These are phyloP conservation scores for Xanthorhoe spadicearia DNA, from an alignment of 2,888 invertebrate genomes.

Conservation along the genomic window DNA sequence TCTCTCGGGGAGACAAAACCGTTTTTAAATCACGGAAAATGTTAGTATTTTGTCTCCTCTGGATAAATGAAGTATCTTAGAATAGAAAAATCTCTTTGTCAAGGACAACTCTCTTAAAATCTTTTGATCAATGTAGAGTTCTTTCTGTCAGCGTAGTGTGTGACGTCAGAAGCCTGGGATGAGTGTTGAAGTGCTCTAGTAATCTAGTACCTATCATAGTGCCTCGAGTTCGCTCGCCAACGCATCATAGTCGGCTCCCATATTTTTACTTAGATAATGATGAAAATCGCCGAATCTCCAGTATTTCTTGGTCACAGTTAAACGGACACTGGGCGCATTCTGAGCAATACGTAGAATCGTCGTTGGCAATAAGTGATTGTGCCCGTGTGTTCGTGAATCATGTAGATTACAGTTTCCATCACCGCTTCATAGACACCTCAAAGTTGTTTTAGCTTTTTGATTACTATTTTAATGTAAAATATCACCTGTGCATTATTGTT, in stretches of 20 bases:
- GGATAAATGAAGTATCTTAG: neutral
- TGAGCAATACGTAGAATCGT: constrained; percentile 38
- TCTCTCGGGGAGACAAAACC: neutral
- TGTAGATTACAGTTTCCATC: constrained; percentile 60
- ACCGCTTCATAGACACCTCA: constrained; percentile 67
- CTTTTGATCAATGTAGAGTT: neutral
- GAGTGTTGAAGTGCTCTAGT: constrained; percentile 23
- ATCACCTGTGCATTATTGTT: constrained; percentile 68
- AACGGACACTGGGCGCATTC: constrained; percentile 31
- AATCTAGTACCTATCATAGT: constrained; percentile 58
- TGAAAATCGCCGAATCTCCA: constrained; percentile 38
- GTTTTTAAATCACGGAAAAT: neutral
- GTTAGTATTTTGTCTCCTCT: neutral
- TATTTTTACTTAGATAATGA: constrained; percentile 42
- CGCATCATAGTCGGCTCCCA: constrained; percentile 43
- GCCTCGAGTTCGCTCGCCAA: constrained; percentile 59
- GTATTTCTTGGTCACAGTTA: constrained; percentile 40
- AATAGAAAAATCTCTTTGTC: neutral
- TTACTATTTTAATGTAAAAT: constrained; percentile 61
- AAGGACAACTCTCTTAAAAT: neutral
- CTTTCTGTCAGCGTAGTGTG: neutral
- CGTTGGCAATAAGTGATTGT: constrained; percentile 30
- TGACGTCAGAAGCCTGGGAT: constrained; percentile 8
- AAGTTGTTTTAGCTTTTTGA: constrained; percentile 63
- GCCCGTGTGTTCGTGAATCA: constrained; percentile 25